A percentile compares a stretch with the other conserved stretches of the same genome.
Evolutionary conservation across 92 coral and sea anemone genomes (phyloP).

Genomic region (Virgularia gustaviana): DNA sequence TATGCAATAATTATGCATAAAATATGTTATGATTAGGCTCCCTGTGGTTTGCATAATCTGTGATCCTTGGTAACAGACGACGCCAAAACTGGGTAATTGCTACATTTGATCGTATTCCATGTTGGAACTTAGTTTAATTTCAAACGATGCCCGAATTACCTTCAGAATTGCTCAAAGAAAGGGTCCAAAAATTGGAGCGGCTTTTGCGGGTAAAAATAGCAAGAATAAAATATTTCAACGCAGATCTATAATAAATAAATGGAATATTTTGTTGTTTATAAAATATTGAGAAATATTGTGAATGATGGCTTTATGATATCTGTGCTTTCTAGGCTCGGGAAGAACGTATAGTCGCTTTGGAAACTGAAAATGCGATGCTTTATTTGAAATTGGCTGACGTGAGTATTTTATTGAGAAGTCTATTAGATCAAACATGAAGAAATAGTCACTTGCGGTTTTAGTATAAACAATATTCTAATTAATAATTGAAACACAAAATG

Average conservation of each 20-base stretch:
- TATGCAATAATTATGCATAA: no score
- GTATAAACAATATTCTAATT: no score
- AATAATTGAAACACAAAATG: no score
- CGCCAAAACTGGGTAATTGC: no score
- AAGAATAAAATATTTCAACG: no score
- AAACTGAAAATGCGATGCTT: slow-evolving; percentile 98
- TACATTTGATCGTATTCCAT: no score
- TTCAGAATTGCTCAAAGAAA: slow-evolving; percentile 70
- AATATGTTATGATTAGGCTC: no score
- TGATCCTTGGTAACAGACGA: no score
- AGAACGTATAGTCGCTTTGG: slow-evolving; percentile 93
- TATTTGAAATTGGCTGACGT: slow-evolving; percentile 98
- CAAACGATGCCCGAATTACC: slow-evolving; percentile 79
- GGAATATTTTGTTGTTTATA: not conserved
- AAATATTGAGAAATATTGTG: not conserved
- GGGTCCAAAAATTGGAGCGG: slow-evolving; percentile 86
- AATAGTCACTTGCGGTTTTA: no score
- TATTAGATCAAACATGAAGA: no score
- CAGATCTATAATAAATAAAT: no score
- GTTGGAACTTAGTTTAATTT: not conserved
- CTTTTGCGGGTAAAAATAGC: slow-evolving; percentile 84
- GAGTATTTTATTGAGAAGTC: not conserved
- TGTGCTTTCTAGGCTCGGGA: slow-evolving; percentile 70
- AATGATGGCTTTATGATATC: not conserved
- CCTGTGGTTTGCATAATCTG: no score